Evolutionary conservation across 2,888 invertebrate genomes (phyloP), one percentile per base, ranked within the genome.

Genomic region (Cacoxenus indagator): DNA sequence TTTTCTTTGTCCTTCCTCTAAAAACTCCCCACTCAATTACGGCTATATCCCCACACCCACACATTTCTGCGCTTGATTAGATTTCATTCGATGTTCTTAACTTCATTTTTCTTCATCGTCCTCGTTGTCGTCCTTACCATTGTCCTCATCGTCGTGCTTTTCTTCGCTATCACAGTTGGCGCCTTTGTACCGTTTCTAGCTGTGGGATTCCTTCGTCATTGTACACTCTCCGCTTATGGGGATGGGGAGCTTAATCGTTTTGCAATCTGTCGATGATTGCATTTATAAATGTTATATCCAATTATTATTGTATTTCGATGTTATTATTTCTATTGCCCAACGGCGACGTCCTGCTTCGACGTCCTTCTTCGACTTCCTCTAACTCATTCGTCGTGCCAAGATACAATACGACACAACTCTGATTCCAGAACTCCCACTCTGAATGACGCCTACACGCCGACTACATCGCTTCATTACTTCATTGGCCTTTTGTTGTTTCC

Each of bases 261-360:
- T 78, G 79, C 84, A 86, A 85, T 85, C 84, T 83, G 85, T 79
- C 84, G 84, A 86, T 86, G 82, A 86, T 85, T 82, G 84, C 82
- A 77, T 51, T 51, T 85, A 84, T 84, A 84, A 87, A 85, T 83
- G 81, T 84, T 85, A 85, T 84, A 81, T 82, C 78, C 86, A 85
- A 86, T 84, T 82, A 82, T 76, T 69, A 74, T 62, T 45, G 22
- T 62, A 62, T 45, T 11, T 48, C 31, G 24, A 19, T 43, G 54
- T 68, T 61, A 51, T 54, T 19, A 48, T 45, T 48, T 64, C 65
- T 68, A 26, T 61, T 37, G 46, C 51, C 46, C 26, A 55, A 2
- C n/a, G 6, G 8, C 8, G 24, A 55, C 22, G 54, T 24, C 22
- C n/a, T n/a, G 51, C 31, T 29, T 19, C 19, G 43, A 31, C 46